Percentiles rank a stretch among this genome's conserved stretches.
phyloP scores from a whole-genome alignment of 2,797 vertebrate genomes.

The Phaenicophaeus curvirostris region DNA sequence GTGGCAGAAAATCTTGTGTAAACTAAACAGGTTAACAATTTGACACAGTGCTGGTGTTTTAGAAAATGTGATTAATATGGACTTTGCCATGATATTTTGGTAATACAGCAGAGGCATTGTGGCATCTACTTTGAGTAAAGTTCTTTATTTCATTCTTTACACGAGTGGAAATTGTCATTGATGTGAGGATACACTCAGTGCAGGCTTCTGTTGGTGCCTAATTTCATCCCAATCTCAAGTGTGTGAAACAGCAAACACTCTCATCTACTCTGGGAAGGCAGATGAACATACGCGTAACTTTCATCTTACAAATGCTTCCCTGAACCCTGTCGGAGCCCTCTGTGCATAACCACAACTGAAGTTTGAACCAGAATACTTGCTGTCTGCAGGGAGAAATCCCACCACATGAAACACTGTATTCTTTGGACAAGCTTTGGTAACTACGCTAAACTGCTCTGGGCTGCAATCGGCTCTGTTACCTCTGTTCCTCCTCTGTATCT shows the following conservation, averaged over 20 bases:
- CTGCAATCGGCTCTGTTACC: neutral
- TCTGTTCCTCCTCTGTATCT: conserved; percentile 3
- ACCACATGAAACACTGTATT: conserved; percentile 9
- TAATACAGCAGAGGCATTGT: neutral
- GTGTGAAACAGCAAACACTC: neutral
- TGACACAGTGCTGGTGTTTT: neutral
- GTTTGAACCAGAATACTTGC: conserved; percentile 21
- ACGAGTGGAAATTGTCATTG: neutral
- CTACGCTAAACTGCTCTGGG: conserved; percentile 22
- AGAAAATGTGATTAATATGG: neutral
- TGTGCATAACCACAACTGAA: neutral
- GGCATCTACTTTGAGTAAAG: neutral
- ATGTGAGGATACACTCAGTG: fast-evolving
- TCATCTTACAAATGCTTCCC: neutral
- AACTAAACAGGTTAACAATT: neutral
- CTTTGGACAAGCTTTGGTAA: neutral
- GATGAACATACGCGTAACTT: neutral
- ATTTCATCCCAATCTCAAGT: neutral
- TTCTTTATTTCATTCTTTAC: neutral
- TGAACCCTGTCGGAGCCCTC: neutral
- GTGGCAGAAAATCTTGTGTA: neutral
- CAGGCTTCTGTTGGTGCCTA: neutral
- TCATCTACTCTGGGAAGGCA: neutral
- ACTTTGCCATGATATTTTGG: neutral
- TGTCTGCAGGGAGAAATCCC: neutral